These are phyloP conservation scores for Gadus chalcogrammus DNA, from an alignment of 2,113 vertebrate genomes.

Conservation along the genomic window DNA sequence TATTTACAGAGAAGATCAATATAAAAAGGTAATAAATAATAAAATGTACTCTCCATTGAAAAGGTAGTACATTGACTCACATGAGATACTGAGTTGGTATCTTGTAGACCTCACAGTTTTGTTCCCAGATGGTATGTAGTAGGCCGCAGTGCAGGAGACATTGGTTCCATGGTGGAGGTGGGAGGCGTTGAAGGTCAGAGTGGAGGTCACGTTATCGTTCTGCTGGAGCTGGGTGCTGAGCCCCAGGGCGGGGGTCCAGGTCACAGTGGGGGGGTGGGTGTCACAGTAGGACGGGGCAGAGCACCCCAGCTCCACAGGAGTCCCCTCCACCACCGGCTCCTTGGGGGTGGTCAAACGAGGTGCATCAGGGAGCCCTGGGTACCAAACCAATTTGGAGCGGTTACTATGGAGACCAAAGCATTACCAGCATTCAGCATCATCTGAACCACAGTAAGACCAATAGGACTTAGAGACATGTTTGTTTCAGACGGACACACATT, in stretches of 20 bases:
- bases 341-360: too few relatives aligned
- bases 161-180: constrained; percentile 21
- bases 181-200: constrained; percentile 49
- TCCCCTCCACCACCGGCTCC: constrained; percentile 31
- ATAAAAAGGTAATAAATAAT: not conserved
- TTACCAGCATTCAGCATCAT: too few relatives aligned
- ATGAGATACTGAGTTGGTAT: constrained; percentile 16
- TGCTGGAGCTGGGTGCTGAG: constrained; percentile 20
- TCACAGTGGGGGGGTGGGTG: constrained; percentile 41
- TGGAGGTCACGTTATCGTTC: constrained; percentile 31
- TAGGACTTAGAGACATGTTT: too few relatives aligned
- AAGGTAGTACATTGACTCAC: constrained; percentile 14
- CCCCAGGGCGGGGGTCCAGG: constrained; percentile 39
- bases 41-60: not conserved
- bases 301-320: constrained; percentile 31
- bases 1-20: not conserved
- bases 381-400: too few relatives aligned
- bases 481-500: too few relatives aligned
- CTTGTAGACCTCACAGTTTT: not conserved
- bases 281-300: constrained; percentile 45
- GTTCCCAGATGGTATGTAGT: constrained; percentile 29
- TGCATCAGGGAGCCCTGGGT: too few relatives aligned
- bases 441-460: too few relatives aligned
- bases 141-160: constrained; percentile 41
- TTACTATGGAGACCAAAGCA: too few relatives aligned